A percentile compares a stretch with the other conserved stretches of the same genome.
These are phyloP conservation scores for Cloeon dipterum DNA, from an alignment of 2,888 invertebrate genomes.

Conservation along the genomic window DNA sequence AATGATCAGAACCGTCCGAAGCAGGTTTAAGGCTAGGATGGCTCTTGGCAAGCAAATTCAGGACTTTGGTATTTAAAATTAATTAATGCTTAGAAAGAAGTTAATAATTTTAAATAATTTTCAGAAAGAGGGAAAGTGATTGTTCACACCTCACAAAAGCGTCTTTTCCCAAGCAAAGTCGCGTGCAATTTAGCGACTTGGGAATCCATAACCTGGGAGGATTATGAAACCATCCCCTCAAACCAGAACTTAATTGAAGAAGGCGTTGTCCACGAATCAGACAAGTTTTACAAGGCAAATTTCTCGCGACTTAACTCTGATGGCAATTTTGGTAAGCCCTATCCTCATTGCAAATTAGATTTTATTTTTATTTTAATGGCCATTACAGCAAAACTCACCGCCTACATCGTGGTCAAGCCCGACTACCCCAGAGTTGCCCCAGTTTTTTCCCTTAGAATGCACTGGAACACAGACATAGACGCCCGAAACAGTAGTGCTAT, in stretches of 20 bases:
- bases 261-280: constrained; percentile 31
- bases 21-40: constrained; percentile 48
- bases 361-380: constrained; percentile 6
- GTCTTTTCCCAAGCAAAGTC: constrained; percentile 4
- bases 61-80: constrained; percentile 26
- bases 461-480: constrained; percentile 44
- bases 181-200: constrained; percentile 33
- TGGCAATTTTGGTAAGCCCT: not conserved
- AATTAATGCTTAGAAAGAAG: too few relatives aligned
- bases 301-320: constrained; percentile 29
- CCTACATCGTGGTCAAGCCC: constrained; percentile 53
- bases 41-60: constrained; percentile 57
- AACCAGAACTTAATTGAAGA: constrained; percentile 28
- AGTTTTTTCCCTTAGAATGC: constrained; percentile 47
- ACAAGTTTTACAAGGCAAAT: constrained; percentile 53
- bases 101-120: constrained; percentile 1
- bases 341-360: not conserved
- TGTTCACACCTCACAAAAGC: constrained; percentile 3
- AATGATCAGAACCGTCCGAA: constrained; percentile 47
- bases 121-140: constrained; percentile 4
- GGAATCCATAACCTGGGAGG: constrained; percentile 42
- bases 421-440: constrained; percentile 63
- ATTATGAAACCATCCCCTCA: constrained; percentile 30
- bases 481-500: constrained; percentile 44
- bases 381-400: constrained; percentile 43